Evolutionary conservation across 2,797 vertebrate genomes (phyloP), one percentile per base, ranked within the genome.

Genomic region (Chaenodraco wilsoni): DNA sequence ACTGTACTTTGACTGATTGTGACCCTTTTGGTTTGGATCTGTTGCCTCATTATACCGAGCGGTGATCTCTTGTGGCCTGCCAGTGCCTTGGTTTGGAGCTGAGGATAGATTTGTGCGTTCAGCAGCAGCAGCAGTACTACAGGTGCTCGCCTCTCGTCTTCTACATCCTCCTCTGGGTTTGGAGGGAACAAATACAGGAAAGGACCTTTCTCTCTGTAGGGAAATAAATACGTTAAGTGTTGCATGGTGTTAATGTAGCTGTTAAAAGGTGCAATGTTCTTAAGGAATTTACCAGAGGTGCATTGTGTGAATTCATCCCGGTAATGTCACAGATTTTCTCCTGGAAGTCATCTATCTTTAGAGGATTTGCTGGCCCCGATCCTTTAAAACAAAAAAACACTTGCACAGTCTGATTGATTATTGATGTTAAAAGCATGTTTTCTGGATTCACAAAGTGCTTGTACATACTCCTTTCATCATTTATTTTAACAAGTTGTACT

Each of bases 171-270:
- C 85, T 69, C 87, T 81, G 31, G 93, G 83, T 73, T 86, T 91
- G 21, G 88, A 55, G 50, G 93, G 84, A 76, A 91, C 78, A 52
- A 93, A 83, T 57, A 43, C 37, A 21, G 94, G 83, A 56, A 89
- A 78, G 69, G 93, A 94, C 51, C 71, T 86, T 89, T 96, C 92
- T 88, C 87, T 93, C 94, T 96, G 84, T 6, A 56, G 64, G 44
- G 14, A 71, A 51, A 66, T 40, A 3, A 69, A 23, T 3, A 48
- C n/a, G 67, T 50, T 60, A 45, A 70, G 2, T 48, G 41, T 33
- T 67, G 61, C 5, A 55, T 7, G 16, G 15, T 46, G n/a, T 40
- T 33, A 49, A 61, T 55, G 7, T 16, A 44, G 40, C 19, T 69
- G 11, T 40, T 63, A 70, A 65, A 55, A 48, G 19, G 6, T 46